Evolutionary conservation across 2,113 vertebrate genomes (phyloP).

Genomic region (Microtus ochrogaster): DNA sequence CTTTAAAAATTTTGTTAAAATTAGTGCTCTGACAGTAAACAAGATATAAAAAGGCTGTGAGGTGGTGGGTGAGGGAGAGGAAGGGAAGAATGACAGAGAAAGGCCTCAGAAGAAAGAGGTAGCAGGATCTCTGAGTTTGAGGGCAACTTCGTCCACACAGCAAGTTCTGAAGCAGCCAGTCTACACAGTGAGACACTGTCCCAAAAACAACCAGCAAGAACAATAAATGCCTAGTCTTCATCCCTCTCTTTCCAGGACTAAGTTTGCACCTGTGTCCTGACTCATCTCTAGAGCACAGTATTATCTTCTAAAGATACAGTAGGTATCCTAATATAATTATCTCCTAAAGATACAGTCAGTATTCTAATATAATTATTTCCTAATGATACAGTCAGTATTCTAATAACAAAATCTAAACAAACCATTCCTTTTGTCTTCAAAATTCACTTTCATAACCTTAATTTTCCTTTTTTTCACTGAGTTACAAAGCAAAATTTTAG

Average conservation of each 20-base stretch:
- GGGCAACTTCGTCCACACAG: background rate
- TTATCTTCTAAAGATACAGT: no score
- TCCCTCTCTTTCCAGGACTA: background rate
- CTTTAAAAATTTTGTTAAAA: background rate
- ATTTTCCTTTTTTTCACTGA: background rate
- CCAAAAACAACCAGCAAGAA: background rate
- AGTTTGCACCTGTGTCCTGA: background rate
- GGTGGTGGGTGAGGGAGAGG: background rate
- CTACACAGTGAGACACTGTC: background rate
- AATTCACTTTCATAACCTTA: background rate
- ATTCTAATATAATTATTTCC: no score
- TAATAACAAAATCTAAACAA: background rate
- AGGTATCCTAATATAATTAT: no score
- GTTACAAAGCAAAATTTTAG: background rate
- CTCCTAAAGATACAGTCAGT: no score
- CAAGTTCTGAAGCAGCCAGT: background rate
- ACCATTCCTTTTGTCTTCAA: background rate
- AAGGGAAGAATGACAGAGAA: background rate
- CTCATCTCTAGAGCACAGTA: background rate
- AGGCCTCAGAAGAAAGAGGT: background rate
- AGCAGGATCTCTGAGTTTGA: background rate
- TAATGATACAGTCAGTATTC: background rate
- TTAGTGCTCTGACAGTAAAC: background rate
- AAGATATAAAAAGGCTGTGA: background rate
- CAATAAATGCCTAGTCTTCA: background rate